A percentile compares a stretch with the other conserved stretches of the same genome.
These are phyloP conservation scores for Naso thynnoides DNA, from an alignment of 2,797 vertebrate genomes.

Conservation along the genomic window DNA sequence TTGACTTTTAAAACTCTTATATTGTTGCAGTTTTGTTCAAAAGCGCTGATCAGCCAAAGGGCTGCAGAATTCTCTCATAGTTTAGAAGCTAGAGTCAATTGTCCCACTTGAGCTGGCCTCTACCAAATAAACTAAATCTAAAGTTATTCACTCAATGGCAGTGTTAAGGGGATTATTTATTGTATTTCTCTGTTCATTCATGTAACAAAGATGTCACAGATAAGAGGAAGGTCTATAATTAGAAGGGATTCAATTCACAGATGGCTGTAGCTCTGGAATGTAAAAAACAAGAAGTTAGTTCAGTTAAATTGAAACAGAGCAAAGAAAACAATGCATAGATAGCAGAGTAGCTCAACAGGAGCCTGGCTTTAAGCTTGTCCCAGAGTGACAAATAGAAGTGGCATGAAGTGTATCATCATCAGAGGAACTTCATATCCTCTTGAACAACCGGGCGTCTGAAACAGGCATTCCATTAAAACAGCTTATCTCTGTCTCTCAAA, in stretches of 20 bases:
- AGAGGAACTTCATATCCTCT: slow-evolving; percentile 42
- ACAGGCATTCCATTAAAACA: slow-evolving; percentile 58
- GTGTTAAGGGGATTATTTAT: neutral
- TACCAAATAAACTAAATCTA: slow-evolving; percentile 14
- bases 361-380: slow-evolving; percentile 30
- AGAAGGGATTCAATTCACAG: neutral
- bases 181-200: neutral
- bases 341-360: slow-evolving; percentile 37
- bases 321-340: slow-evolving; percentile 44
- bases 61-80: neutral
- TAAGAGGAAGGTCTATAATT: neutral
- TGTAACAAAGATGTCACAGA: slow-evolving; percentile 7
- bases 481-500: slow-evolving; percentile 41
- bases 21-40: slow-evolving; percentile 11
- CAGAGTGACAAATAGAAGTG: slow-evolving; percentile 43
- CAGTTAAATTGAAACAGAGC: slow-evolving; percentile 9
- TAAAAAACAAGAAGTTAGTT: neutral
- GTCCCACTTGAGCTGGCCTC: no score
- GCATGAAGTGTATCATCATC: slow-evolving; percentile 54
- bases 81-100: no score
- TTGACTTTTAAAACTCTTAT: slow-evolving; percentile 19
- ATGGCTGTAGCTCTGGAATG: neutral
- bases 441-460: slow-evolving; percentile 35
- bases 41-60: slow-evolving; percentile 12
- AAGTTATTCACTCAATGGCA: neutral